Conservation (phyloP, 1,140 invertebrate species). For the Aphelinus atriplicis region DNA sequence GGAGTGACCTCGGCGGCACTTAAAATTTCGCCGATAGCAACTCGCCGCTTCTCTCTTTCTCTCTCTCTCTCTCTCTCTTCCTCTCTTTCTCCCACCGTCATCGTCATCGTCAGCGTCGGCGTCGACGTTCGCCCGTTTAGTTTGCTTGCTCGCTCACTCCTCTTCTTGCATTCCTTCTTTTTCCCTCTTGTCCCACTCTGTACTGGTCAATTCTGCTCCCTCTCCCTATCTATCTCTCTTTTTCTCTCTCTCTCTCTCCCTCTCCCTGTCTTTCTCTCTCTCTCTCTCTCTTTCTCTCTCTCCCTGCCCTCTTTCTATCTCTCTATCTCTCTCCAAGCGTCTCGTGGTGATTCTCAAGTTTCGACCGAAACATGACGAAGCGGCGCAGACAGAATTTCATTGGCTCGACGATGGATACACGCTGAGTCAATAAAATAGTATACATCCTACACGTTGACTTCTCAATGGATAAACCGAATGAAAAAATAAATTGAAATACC, state of each 20-base stretch:
- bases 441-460: no score
- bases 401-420: slow-evolving; percentile 29
- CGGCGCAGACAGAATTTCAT: slow-evolving; percentile 39
- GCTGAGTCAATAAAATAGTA: neutral
- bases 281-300: neutral
- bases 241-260: neutral
- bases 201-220: neutral
- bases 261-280: no score
- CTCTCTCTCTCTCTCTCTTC: slow-evolving; percentile 14
- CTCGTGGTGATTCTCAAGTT: slow-evolving; percentile 38
- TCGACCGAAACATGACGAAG: slow-evolving; percentile 41
- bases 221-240: neutral
- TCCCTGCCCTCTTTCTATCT: neutral
- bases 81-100: slow-evolving; percentile 3
- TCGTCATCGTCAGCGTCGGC: slow-evolving; percentile 11
- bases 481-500: no score
- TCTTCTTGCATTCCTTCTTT: slow-evolving; percentile 29
- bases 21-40: slow-evolving; percentile 41
- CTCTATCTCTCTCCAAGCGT: slow-evolving; percentile 14
- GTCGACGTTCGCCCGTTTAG: slow-evolving; percentile 20
- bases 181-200: slow-evolving; percentile 15
- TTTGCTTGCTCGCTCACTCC: slow-evolving; percentile 1
- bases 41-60: slow-evolving; percentile 14
- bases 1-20: slow-evolving; percentile 37
- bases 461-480: no score